These are phyloP conservation scores for Pangasius macronema DNA, from an alignment of 2,797 vertebrate species.

Conservation along the genomic window DNA sequence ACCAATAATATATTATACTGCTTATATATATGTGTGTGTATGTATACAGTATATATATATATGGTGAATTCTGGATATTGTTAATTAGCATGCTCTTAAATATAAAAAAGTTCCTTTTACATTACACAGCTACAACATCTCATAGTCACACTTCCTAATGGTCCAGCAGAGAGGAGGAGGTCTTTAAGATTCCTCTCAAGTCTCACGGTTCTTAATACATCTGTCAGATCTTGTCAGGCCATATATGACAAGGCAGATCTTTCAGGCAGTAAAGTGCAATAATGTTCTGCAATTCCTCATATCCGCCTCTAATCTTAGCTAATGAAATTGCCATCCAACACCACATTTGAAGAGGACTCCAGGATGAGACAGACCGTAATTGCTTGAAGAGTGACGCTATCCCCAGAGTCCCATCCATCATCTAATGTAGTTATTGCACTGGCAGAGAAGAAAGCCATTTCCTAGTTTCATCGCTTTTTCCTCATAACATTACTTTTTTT, in stretches of 20 bases:
- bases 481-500: slow-evolving; percentile 57
- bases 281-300: slow-evolving; percentile 68
- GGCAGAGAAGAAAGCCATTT: slow-evolving; percentile 64
- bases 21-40: neutral
- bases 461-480: slow-evolving; percentile 67
- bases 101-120: neutral
- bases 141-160: slow-evolving; percentile 24
- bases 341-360: slow-evolving; percentile 60
- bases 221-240: slow-evolving; percentile 65
- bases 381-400: slow-evolving; percentile 63
- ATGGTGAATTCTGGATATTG: neutral
- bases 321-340: slow-evolving; percentile 78
- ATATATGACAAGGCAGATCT: slow-evolving; percentile 59
- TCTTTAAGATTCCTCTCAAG: slow-evolving; percentile 58
- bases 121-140: slow-evolving; percentile 12
- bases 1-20: neutral
- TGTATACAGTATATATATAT: neutral
- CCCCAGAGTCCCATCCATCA: slow-evolving; percentile 70
- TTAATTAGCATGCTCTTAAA: slow-evolving; percentile 32
- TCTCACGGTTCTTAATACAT: slow-evolving; percentile 59
- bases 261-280: slow-evolving; percentile 68
- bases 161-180: slow-evolving; percentile 27
- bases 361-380: slow-evolving; percentile 69
- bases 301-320: slow-evolving; percentile 71
- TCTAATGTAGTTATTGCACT: slow-evolving; percentile 71